These are phyloP conservation scores for Chaetodon trifasciatus DNA, from an alignment of 2,797 vertebrate genomes.

Conservation along the genomic window DNA sequence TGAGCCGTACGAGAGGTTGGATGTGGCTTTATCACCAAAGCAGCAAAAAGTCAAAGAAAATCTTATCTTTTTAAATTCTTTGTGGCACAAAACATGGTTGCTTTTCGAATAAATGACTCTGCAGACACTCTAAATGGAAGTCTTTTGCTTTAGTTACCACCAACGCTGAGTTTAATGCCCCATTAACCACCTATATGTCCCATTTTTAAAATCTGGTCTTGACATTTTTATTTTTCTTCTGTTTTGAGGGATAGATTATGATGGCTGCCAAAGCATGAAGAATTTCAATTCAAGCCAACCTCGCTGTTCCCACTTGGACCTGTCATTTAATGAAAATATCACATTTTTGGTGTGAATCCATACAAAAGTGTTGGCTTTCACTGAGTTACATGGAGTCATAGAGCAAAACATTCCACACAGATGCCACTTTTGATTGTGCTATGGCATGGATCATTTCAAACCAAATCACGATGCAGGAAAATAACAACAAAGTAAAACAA, in stretches of 20 bases:
- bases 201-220: background rate
- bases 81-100: slow-evolving; percentile 18
- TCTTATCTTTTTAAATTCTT: slow-evolving; percentile 4
- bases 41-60: slow-evolving; percentile 15
- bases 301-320: slow-evolving; percentile 10
- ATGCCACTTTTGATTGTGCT: slow-evolving; percentile 44
- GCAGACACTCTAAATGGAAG: background rate
- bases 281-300: background rate
- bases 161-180: slow-evolving; percentile 22
- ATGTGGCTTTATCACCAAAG: slow-evolving; percentile 22
- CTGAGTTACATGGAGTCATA: slow-evolving; percentile 1
- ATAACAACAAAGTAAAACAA: slow-evolving; percentile 56
- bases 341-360: slow-evolving; percentile 13
- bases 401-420: slow-evolving; percentile 27
- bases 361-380: background rate
- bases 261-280: slow-evolving; percentile 22
- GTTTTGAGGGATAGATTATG: slow-evolving; percentile 6
- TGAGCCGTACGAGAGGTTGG: background rate
- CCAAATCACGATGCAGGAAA: slow-evolving; percentile 55
- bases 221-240: background rate
- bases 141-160: slow-evolving; percentile 8
- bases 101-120: slow-evolving; percentile 8
- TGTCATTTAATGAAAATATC: slow-evolving; percentile 30
- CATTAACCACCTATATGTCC: slow-evolving; percentile 7
- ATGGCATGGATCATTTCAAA: slow-evolving; percentile 44